phyloP scores from a whole-genome alignment of 2,888 invertebrate genomes.

The Ophioninae sp. region DNA sequence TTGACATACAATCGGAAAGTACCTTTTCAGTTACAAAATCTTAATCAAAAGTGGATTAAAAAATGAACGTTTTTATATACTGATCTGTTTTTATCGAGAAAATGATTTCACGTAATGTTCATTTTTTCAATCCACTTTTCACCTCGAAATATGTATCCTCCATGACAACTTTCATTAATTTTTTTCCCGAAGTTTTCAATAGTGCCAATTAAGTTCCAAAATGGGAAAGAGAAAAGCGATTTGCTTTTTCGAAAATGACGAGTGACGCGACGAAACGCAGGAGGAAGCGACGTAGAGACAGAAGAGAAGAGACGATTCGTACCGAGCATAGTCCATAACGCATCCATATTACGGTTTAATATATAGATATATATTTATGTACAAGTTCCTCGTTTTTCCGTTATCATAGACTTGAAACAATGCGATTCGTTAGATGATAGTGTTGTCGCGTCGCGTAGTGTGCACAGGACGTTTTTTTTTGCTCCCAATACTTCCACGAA shows the following conservation, averaged over 20 bases:
- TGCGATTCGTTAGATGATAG: slow-evolving; percentile 67
- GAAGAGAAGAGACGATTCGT: slow-evolving; percentile 47
- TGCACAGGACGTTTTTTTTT: slow-evolving; percentile 48
- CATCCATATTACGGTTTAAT: slow-evolving; percentile 73
- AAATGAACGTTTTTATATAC: no score
- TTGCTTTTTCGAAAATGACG: not conserved
- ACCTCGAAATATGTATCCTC: not conserved
- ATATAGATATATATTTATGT: slow-evolving; percentile 76
- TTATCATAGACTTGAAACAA: slow-evolving; percentile 64
- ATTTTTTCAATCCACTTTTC: not conserved
- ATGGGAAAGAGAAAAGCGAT: not conserved
- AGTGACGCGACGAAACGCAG: not conserved
- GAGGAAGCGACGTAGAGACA: slow-evolving; percentile 8
- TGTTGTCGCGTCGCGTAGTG: slow-evolving; percentile 65
- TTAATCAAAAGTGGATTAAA: no score
- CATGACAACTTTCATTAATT: not conserved
- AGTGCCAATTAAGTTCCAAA: not conserved
- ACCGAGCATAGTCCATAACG: slow-evolving; percentile 64
- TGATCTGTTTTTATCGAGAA: no score
- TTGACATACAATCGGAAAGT: no score
- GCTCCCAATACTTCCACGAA: slow-evolving; percentile 17
- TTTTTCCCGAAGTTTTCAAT: not conserved
- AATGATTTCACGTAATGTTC: no score
- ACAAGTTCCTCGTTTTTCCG: slow-evolving; percentile 78
- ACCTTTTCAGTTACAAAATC: no score